Evolutionary conservation across 2,113 vertebrate species (phyloP), one percentile per base, ranked within the genome.

Genomic region (Enhydra lutris): DNA sequence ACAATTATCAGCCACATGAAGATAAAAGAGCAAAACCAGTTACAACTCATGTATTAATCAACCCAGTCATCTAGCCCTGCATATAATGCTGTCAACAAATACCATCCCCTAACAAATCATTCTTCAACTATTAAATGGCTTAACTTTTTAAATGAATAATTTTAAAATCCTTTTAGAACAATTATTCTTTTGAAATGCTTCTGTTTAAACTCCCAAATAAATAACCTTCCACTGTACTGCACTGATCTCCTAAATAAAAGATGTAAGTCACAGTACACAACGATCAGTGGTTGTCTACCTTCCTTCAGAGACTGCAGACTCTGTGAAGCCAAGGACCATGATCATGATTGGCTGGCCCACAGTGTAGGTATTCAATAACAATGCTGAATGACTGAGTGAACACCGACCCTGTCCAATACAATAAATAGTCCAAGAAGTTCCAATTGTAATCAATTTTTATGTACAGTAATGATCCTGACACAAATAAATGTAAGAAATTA

Each of bases 161-260:
- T 96, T 87, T 24, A 34, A 97, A 95, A 73, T 93, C 10, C n/a
- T 93, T 93, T 90, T 67, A 90, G 47, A 94, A 95, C 10, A 76
- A 76, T 26, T 91, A 45, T 50, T 80, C 47, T 76, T 18, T 74
- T 91, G 59, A 6, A 85, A 94, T 86, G 26, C 39, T 92, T 95
- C 86, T 85, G 15, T 84, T 95, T 55, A 96, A 92, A 71, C 39
- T 86, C 11, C 9, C 80, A 83, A 85, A 80, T 39, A 69, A 96
- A 20, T 42, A 92, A 71, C 24, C 59, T 92, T 93, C 39, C 12
- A 47, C 6, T 91, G 6, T 65, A 95, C 47, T 91, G 4, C 31
- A 96, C 10, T 82, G 5, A 94, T 59, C 24, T 73, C 73, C 90
- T 71, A 90, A 31, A 83, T n/a, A 61, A 84, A 47, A 95, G 11